Evolutionary conservation across 2,888 invertebrate genomes (phyloP), one percentile per base, ranked within the genome.

Genomic region (Erebia aethiops): DNA sequence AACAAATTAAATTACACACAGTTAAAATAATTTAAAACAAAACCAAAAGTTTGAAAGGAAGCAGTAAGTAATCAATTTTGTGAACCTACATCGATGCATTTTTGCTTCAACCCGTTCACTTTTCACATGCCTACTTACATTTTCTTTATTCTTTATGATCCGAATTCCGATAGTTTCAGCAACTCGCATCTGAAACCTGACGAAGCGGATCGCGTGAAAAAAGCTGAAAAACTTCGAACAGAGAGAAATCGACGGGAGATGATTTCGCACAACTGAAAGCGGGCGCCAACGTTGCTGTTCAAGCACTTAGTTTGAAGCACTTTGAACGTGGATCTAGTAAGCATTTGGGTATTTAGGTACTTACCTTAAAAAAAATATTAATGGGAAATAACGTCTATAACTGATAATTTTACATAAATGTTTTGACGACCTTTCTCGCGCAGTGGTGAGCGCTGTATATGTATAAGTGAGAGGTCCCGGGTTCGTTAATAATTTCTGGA

Each of bases 191-290:
- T 62, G 62, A 51, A 56, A 57, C 75, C 77, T 76, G 74, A 78
- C 77, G 76, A 75, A 69, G 76, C 75, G 72, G 71, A 74, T 77
- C 77, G 71, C 75, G 67, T 74, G 71, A 74, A 80, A 81, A 79
- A 81, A 77, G 71, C 70, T 14, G 60, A 65, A 57, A 70, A 70
- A 60, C 54, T 49, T 14, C 46, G 52, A 69, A 56, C 69, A 63
- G 60, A 61, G 65, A 65, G 49, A 60, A 71, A 73, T 73, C 69
- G 71, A 63, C 63, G 58, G 46, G 66, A 18, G 71, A 73, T 73
- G 73, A 73, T 69, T 73, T 71, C 58, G 73, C 71, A 66, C 71
- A 73, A 73, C 66, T 68, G 41, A 65, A 71, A 71, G 58, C 68
- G 68, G 52, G 58, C 65, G 18, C 21, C 65, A 62, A 68, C 63